Evolutionary conservation across 2,888 invertebrate genomes (phyloP).

Genomic region (Yponomeuta malinellus): DNA sequence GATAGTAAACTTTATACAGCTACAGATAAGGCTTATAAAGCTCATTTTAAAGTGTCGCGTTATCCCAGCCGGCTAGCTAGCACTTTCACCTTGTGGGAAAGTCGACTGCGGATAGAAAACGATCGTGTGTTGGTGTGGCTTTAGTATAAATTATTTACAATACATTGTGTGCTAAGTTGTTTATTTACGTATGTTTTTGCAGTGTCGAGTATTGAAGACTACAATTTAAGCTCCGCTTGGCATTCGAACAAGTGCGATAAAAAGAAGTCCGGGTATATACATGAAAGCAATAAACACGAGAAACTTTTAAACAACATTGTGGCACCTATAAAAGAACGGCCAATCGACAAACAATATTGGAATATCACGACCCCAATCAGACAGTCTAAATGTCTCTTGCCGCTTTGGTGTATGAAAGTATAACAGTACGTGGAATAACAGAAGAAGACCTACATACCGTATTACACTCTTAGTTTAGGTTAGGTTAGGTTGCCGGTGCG

Average conservation of each 20-base stretch:
- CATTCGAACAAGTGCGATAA: no score
- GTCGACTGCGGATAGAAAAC: slow-evolving; percentile 63
- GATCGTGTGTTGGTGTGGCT: slow-evolving; percentile 26
- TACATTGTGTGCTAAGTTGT: no score
- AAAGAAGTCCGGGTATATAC: no score
- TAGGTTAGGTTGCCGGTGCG: no score
- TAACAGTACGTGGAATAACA: slow-evolving; percentile 36
- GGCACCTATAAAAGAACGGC: neutral
- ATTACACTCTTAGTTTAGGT: no score
- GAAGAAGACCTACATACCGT: neutral
- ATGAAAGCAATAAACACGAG: neutral
- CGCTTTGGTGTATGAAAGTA: slow-evolving; percentile 8
- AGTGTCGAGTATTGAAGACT: no score
- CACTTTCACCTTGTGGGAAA: slow-evolving; percentile 71
- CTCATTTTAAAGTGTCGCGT: neutral
- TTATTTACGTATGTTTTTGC: no score
- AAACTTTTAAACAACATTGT: neutral
- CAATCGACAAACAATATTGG: slow-evolving; percentile 19
- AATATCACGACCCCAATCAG: slow-evolving; percentile 1
- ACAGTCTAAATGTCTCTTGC: neutral
- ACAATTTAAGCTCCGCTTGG: no score
- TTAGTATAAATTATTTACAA: neutral
- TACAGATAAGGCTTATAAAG: neutral
- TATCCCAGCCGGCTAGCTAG: slow-evolving; percentile 32
- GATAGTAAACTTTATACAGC: neutral